Base-by-base conservation (phyloP, 2,888 invertebrate species). In the Cordylochernes scorpioides region DNA sequence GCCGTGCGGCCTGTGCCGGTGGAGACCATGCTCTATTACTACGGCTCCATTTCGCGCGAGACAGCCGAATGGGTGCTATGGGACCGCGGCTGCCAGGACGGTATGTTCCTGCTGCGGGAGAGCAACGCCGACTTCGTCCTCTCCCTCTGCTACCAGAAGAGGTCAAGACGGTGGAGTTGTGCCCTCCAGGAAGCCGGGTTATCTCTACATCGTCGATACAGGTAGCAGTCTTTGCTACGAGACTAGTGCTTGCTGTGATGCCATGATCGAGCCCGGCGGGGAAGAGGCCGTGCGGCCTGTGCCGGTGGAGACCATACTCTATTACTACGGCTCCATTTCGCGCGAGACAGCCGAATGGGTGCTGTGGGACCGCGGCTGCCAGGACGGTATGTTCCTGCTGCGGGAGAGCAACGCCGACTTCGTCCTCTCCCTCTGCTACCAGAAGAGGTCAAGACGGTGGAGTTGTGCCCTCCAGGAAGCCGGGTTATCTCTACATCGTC, bases 291-390 rank as follows among this genome's bases (percentile, higher is more conserved):
- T n/a, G n/a, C n/a, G n/a, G n/a, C n/a, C 32, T 14, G 34, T 35
- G 14, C 37, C 37, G 18, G 37, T 38, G 5, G 37, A 38, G 17
- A 33, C 37, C 10, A 35, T 33, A 33, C 31, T 35, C 7, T 45
- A 43, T 31, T 45, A 38, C 34, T 45, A 44, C 27, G 44, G 44
- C 13, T 33, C 33, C 17, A 44, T 45, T 21, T 39, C 43, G 3
- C 31, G 45, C 6, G 45, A 45, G 29, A 42, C 42, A 14, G 41
- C 45, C 3, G 45, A 45, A 33, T 43, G 41, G 37, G 39, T 45
- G 15, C 32, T 45, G 12, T 41, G 41, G 38, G 43, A 45, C 25
- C 39, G 42, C 15, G 44, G 44, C 7, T 45, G 43, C 30, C 16
- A 33, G 7, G 44, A 45, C 36, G 44, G 44, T 26, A 39, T 44